These are phyloP conservation scores for Sminthopsis crassicaudata DNA, from an alignment of 2,113 vertebrate genomes.

Conservation along the genomic window DNA sequence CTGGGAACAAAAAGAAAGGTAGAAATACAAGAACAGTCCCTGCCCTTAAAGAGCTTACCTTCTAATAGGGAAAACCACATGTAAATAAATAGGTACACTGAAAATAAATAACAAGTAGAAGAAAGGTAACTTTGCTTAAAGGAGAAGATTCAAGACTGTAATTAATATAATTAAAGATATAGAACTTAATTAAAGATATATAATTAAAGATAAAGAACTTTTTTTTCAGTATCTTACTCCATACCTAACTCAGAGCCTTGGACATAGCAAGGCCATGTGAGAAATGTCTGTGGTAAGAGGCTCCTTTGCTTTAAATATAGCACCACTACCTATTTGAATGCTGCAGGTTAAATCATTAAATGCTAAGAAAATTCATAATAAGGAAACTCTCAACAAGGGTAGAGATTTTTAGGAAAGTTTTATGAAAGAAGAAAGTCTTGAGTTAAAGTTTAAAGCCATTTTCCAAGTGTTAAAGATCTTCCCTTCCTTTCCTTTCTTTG, in stretches of 20 bases:
- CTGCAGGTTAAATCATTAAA: not conserved
- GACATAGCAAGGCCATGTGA: not conserved
- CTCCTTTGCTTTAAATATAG: not conserved
- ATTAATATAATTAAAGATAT: not conserved
- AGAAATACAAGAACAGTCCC: not conserved
- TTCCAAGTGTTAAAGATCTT: too few relatives aligned
- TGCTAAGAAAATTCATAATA: not conserved
- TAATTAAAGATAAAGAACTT: not conserved
- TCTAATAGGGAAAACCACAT: not conserved
- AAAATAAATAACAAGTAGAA: not conserved
- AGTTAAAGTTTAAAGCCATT: not conserved
- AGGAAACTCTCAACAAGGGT: not conserved
- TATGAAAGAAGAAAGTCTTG: not conserved
- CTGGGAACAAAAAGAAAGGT: not conserved
- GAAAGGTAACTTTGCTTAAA: not conserved
- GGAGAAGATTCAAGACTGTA: not conserved
- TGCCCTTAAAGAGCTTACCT: not conserved
- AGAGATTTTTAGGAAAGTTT: not conserved
- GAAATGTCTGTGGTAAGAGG: not conserved
- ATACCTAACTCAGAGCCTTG: not conserved
- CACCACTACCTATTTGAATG: not conserved
- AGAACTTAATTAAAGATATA: too few relatives aligned
- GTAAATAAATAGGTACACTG: not conserved
- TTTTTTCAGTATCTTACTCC: not conserved
- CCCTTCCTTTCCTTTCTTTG: too few relatives aligned